Base-by-base conservation (phyloP, 2,888 invertebrate species). In the Tachystola acroxantha region DNA sequence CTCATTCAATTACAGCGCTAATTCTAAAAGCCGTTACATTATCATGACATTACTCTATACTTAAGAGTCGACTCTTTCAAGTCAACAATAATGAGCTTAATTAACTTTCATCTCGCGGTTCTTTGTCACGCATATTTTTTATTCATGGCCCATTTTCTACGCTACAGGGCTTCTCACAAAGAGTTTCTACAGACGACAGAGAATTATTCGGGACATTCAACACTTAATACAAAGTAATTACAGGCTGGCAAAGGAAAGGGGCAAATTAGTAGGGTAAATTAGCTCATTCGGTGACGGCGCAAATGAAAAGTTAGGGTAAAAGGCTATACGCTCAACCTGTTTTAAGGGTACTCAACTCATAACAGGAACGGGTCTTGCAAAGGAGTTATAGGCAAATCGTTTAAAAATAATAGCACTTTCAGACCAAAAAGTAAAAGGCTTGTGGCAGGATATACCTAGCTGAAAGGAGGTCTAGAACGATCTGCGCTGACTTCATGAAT, bases 201-300 rank as follows among this genome's bases (percentile, higher is more conserved):
- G 20, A 39, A 20, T 39, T 32, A 35, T 32, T 27, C 10, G 35
- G 11, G 26, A 26, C 35, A 28, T 32, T 39, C 35, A 35, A 39
- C 39, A 39, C 32, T 13, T 35, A 35, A 39, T 39, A 27, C 39
- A 22, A 22, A 28, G 35, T 35, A 39, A 39, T 35, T 39, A 27
- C 32, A 10, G 27, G 2, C 24, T n/a, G 10, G 6, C 6, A 3
- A 22, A 14, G 10, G 14, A 22, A 30, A n/a, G 22, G 36, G 14
- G n/a, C n/a, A 30, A 34, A 34, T 34, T 28, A 34, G 28, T 13
- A 10, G 22, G 34, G 16, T 4, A 27, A 32, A 34, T 34, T 34
- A 20, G 28, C 28, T n/a, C 28, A 34, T 12, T 28, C 14, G n/a
- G 10, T 12, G 10, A 10, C 1, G 22, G 6, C 4, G 7, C 22